These are phyloP conservation scores for Pelmatolapia mariae DNA, from an alignment of 2,113 vertebrate species.

Conservation along the genomic window DNA sequence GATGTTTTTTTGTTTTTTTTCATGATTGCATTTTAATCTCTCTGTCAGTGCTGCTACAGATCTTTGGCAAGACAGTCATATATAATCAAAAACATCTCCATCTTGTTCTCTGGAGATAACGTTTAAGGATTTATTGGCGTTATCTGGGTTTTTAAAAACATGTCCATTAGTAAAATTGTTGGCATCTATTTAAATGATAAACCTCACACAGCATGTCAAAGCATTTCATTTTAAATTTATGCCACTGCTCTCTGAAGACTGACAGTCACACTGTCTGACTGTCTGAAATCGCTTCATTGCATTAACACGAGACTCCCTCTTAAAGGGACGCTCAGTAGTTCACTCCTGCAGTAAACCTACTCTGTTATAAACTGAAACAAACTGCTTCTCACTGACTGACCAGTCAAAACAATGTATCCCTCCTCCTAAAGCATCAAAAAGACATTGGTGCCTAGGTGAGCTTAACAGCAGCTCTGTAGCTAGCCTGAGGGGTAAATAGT, in stretches of 20 bases:
- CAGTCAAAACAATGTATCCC: not conserved
- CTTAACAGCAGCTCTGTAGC: not conserved
- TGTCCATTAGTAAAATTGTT: not conserved
- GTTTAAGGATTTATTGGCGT: not conserved
- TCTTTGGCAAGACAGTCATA: not conserved
- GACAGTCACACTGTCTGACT: not conserved
- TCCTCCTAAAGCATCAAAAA: not conserved
- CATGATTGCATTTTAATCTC: not conserved
- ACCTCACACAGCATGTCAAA: not conserved
- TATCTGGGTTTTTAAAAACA: not conserved
- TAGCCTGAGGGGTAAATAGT: not conserved
- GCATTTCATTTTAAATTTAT: not conserved
- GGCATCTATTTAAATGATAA: not conserved
- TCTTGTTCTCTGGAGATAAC: not conserved
- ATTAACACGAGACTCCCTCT: not conserved
- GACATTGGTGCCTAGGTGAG: not conserved
- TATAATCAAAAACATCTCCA: not conserved
- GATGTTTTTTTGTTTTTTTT: fast-evolving
- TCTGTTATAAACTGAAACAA: not conserved
- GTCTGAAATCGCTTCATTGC: not conserved
- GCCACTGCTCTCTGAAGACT: not conserved
- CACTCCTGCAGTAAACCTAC: not conserved
- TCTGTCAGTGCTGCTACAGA: not conserved
- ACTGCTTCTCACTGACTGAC: not conserved
- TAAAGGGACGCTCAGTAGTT: not conserved